Evolutionary conservation across 2,888 invertebrate species (phyloP).

Genomic region (Acanthococcus lagerstroemiae): DNA sequence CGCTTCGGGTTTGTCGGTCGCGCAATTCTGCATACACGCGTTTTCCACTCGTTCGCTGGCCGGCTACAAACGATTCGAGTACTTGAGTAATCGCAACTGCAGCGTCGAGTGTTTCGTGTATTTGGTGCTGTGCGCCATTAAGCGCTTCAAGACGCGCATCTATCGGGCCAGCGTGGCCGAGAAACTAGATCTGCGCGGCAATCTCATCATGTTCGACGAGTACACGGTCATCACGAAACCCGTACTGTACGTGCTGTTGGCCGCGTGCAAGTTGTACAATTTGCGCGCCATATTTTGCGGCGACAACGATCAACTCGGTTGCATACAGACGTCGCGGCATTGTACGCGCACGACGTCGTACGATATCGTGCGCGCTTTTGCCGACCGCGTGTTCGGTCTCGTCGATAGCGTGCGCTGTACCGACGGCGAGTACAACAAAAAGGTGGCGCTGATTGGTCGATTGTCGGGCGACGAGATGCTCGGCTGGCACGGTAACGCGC

Average conservation of each 20-base stretch:
- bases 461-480: background rate
- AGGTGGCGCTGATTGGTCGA: background rate
- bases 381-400: background rate
- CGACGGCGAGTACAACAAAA: background rate
- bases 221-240: constrained; percentile 5
- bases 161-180: no score
- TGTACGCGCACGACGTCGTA: background rate
- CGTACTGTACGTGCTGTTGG: background rate
- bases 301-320: constrained; percentile 3
- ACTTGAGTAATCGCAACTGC: background rate
- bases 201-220: constrained; percentile 1
- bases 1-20: background rate
- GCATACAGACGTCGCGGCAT: background rate
- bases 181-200: background rate
- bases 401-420: background rate
- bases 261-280: background rate
- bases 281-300: background rate
- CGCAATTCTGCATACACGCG: background rate
- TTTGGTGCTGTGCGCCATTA: background rate
- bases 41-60: background rate
- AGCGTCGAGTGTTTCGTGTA: constrained; percentile 4
- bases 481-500: background rate
- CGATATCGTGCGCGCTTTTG: constrained; percentile 7
- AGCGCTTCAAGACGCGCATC: background rate
- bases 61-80: background rate